Evolutionary conservation across 2,113 vertebrate species (phyloP), one percentile per base, ranked within the genome.

Genomic region (Andinoacara biseriatus): DNA sequence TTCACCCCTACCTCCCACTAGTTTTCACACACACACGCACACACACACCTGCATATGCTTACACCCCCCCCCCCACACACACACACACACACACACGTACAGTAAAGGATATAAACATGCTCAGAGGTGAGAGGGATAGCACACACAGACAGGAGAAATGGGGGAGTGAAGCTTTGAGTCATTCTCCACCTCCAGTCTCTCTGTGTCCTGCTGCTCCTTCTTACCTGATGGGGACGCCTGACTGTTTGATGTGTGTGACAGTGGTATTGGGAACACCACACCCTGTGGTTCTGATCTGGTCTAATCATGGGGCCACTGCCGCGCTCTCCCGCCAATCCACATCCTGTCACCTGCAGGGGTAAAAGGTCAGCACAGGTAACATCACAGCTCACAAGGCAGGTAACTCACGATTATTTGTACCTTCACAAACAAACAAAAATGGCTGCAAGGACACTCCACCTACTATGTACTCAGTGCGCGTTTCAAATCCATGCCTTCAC

Each of bases 301-400:
- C 82, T 85, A 89, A 91, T 88, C 90, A 86, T 9, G 81, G 79
- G 54, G 74, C 88, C 76, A 90, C 91, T 20, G 14, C 75, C 1
- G 79, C 2, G 80, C 58, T 76, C 81, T 74, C 90, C 89, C 4
- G 60, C 88, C 10, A 80, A 76, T 85, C 88, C 4, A 80, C 84
- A 87, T 94, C 93, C 93, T 91, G 86, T 88, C 87, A 90, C 89
- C 91, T 89, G 89, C 83, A n/a, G 87, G 67, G 86, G 81, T 72
- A 81, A 90, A 93, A 93, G 92, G 92, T 94, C 90, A 93, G 78
- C 49, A 49, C 87, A 91, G 94, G 93, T 93, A 93, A 87, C 74
- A 91, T 90, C 90, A 87, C 84, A 74, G 82, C 75, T 72, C 81
- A 10, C 43, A 20, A 85, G 69, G 86, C 83, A 81, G 83, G 81